These are phyloP conservation scores for Spodoptera frugiperda DNA, from an alignment of 1,140 invertebrate genomes.

Conservation along the genomic window DNA sequence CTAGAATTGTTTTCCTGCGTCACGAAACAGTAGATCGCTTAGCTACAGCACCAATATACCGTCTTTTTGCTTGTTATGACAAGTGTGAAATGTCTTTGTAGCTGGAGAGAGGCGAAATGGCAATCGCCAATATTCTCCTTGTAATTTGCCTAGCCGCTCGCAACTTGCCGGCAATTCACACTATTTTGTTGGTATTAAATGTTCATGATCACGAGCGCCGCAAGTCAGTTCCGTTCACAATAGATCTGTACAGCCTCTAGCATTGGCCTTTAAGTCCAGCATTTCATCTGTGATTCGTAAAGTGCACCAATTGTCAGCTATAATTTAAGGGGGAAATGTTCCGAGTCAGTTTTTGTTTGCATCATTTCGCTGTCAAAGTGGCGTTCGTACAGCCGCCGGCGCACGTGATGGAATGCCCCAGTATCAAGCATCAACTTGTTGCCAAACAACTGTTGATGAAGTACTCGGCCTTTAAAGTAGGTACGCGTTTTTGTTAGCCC, in stretches of 20 bases:
- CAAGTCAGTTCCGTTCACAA: slow-evolving; percentile 51
- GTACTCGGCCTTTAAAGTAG: slow-evolving; percentile 38
- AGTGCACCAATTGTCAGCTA: slow-evolving; percentile 45
- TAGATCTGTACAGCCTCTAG: slow-evolving; percentile 32
- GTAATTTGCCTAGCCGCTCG: no score
- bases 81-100: no score
- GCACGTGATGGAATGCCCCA: slow-evolving; percentile 69
- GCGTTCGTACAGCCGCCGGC: slow-evolving; percentile 41
- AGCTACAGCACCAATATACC: no score
- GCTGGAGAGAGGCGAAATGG: no score
- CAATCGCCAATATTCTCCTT: no score
- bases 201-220: background rate
- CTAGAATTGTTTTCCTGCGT: no score
- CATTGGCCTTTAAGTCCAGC: slow-evolving; percentile 36
- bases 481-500: slow-evolving; percentile 45
- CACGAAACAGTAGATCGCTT: no score
- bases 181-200: no score
- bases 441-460: slow-evolving; percentile 62
- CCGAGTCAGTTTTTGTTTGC: slow-evolving; percentile 57
- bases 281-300: slow-evolving; percentile 45
- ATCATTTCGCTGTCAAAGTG: slow-evolving; percentile 58
- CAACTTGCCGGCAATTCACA: no score
- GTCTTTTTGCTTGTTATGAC: no score
- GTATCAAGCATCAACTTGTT: slow-evolving; percentile 52
- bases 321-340: slow-evolving; percentile 46